phyloP scores from a whole-genome alignment of 2,113 vertebrate species.

The Macheiramphus alcinus region DNA sequence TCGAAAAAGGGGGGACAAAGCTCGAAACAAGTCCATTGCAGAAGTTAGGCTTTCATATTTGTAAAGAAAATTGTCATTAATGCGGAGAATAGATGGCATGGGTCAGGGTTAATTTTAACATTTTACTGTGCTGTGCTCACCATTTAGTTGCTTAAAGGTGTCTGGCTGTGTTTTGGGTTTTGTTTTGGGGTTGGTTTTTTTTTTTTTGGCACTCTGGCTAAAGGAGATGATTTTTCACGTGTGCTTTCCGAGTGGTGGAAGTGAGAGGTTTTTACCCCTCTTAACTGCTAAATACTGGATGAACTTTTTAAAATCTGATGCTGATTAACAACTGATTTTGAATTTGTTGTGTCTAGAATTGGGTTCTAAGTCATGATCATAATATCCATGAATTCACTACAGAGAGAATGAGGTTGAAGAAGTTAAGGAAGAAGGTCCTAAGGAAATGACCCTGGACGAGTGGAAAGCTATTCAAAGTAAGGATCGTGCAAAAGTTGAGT shows the following conservation, averaged over 20 bases:
- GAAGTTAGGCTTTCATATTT: background rate
- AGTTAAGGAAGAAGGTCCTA: slow-evolving; percentile 94
- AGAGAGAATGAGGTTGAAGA: slow-evolving; percentile 96
- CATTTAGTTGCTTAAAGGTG: background rate
- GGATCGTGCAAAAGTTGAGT: slow-evolving; percentile 93
- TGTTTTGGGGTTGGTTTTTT: too few relatives aligned
- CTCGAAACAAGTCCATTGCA: background rate
- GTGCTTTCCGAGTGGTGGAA: background rate
- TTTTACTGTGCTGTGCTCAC: background rate
- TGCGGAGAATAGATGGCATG: background rate
- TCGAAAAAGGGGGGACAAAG: rapidly evolving
- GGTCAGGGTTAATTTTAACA: background rate
- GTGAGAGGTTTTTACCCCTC: rapidly evolving
- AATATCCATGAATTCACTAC: background rate
- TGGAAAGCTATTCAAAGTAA: slow-evolving; percentile 99
- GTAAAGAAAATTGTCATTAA: background rate
- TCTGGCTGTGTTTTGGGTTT: background rate
- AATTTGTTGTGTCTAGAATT: background rate
- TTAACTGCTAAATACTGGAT: background rate
- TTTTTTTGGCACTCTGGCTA: background rate
- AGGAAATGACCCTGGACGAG: slow-evolving; percentile 98
- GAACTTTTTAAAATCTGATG: background rate
- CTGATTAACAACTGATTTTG: background rate
- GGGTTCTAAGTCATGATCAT: background rate
- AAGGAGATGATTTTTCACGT: background rate